Evolutionary conservation across 2,888 invertebrate species (phyloP).

Genomic region (Homarus gammarus): DNA sequence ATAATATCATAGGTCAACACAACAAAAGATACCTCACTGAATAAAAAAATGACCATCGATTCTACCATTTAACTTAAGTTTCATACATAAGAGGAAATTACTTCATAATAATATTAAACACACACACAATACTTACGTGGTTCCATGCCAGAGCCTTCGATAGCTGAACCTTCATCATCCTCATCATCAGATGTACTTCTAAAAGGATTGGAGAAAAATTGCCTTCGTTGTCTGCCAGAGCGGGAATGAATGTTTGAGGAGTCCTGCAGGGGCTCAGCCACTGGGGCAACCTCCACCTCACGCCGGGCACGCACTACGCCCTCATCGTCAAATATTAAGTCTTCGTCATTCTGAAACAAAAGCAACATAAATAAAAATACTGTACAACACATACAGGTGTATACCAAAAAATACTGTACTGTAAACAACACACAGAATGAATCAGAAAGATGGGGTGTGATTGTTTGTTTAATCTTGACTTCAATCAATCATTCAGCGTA

Average conservation of each 20-base stretch:
- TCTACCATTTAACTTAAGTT: background rate
- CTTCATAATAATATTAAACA: no score
- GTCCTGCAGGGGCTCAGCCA: constrained; percentile 19
- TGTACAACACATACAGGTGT: no score
- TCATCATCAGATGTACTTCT: constrained; percentile 29
- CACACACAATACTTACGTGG: constrained; percentile 30
- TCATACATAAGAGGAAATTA: no score
- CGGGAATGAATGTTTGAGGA: background rate
- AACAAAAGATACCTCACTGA: background rate
- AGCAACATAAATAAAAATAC: no score
- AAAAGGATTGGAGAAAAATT: background rate
- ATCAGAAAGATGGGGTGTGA: no score
- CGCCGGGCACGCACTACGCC: background rate
- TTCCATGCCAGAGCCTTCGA: constrained; percentile 29
- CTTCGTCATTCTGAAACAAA: constrained; percentile 29
- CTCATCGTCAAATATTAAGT: constrained; percentile 48
- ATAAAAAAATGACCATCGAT: background rate
- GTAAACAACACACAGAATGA: no score
- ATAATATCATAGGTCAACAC: background rate
- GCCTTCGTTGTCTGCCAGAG: constrained; percentile 15
- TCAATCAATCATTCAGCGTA: no score
- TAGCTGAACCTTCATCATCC: constrained; percentile 2
- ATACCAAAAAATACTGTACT: no score
- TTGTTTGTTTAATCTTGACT: no score
- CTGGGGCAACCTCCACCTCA: constrained; percentile 26